Evolutionary conservation across 2,113 vertebrate species (phyloP).

Genomic region (Odocoileus hemionus): DNA sequence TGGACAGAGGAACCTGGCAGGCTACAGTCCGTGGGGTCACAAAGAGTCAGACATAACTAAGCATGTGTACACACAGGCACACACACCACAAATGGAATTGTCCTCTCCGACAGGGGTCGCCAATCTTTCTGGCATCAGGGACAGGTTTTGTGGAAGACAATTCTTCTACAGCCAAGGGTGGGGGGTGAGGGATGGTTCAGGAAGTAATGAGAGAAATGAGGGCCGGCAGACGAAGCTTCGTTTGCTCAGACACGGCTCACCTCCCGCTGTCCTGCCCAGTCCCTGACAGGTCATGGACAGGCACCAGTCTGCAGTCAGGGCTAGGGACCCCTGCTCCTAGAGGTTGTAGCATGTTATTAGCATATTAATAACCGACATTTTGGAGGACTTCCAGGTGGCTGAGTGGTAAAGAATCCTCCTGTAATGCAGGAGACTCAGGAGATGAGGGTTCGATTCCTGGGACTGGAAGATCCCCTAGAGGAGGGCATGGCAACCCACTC

Average conservation of each 20-base stretch:
- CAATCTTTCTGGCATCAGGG: neutral
- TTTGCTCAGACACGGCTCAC: neutral
- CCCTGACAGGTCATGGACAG: neutral
- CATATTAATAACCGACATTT: neutral
- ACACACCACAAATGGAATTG: neutral
- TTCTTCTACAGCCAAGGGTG: fast-evolving
- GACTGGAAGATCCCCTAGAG: neutral
- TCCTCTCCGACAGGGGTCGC: neutral
- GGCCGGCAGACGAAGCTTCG: neutral
- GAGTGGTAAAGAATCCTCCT: neutral
- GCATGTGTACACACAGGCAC: fast-evolving
- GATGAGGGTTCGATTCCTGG: neutral
- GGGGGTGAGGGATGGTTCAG: neutral
- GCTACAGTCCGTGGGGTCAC: neutral
- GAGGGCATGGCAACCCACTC: neutral
- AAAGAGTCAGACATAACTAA: neutral
- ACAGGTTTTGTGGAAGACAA: neutral
- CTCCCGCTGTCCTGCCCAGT: neutral
- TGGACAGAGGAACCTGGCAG: neutral
- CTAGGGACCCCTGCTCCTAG: neutral
- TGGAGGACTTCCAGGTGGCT: neutral
- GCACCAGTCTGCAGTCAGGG: neutral
- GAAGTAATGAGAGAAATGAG: neutral
- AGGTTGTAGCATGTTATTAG: neutral
- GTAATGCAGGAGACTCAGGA: neutral